Evolutionary conservation across 1,140 invertebrate genomes (phyloP).

Genomic region (Zaprionus inermis): DNA sequence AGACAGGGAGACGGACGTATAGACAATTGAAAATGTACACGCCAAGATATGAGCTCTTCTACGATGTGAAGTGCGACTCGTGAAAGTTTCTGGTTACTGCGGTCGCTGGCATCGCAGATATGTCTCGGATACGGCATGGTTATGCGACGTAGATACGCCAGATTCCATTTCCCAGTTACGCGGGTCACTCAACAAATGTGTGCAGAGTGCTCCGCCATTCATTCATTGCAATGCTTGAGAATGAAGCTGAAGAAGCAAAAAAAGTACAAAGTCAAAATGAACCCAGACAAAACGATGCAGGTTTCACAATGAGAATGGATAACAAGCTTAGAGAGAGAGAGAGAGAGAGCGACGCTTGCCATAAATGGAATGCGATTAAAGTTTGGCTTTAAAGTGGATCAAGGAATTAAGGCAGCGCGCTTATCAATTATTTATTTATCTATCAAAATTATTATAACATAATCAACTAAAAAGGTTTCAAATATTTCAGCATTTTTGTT

Average conservation of each 20-base stretch:
- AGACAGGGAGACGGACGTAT: constrained; percentile 40
- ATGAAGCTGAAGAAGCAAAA: constrained; percentile 29
- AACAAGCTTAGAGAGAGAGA: constrained; percentile 3
- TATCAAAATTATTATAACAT: too few species aligned
- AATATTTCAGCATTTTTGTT: too few species aligned
- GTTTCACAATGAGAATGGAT: constrained; percentile 17
- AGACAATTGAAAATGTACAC: constrained; percentile 57
- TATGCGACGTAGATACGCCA: constrained; percentile 49
- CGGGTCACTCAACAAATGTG: constrained; percentile 43
- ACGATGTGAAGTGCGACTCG: constrained; percentile 1
- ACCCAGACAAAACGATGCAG: constrained; percentile 32
- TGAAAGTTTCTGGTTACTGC: constrained; percentile 48
- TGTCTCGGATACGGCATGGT: constrained; percentile 45
- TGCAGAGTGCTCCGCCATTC: neutral
- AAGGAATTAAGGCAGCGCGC: neutral
- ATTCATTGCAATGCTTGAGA: constrained; percentile 48
- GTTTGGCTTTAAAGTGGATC: constrained; percentile 1
- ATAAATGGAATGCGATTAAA: constrained; percentile 35
- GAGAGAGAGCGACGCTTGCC: constrained; percentile 16
- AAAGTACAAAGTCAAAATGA: constrained; percentile 6
- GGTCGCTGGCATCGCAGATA: constrained; percentile 50
- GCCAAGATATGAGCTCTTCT: constrained; percentile 41
- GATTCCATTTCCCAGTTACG: constrained; percentile 47
- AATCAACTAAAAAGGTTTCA: too few species aligned
- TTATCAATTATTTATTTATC: neutral